Conservation (phyloP, 1,140 invertebrate species). For the Drosophila sp. region DNA sequence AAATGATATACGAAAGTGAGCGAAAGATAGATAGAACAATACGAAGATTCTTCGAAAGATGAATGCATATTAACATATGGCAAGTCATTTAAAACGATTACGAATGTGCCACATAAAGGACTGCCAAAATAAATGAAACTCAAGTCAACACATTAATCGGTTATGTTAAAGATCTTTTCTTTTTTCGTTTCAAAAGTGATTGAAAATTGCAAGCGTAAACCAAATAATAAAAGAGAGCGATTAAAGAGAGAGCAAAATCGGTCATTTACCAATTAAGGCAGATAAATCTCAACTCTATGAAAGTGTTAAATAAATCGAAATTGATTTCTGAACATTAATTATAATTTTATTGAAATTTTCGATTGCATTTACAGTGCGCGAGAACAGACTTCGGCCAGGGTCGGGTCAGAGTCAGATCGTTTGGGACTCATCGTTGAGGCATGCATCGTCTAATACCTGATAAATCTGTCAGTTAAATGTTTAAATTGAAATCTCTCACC, state of each 20-base stretch:
- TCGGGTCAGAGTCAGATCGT: neutral
- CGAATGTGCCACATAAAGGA: too few relatives aligned
- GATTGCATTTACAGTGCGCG: neutral
- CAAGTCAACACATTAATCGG: too few relatives aligned
- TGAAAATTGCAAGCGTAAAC: neutral
- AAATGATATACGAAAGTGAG: too few relatives aligned
- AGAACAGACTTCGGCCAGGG: neutral
- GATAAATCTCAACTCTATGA: neutral
- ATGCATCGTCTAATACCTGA: constrained; percentile 83
- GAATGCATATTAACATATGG: too few relatives aligned
- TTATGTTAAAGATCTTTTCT: too few relatives aligned
- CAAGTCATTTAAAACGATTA: too few relatives aligned
- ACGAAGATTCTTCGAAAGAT: too few relatives aligned
- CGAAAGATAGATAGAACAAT: too few relatives aligned
- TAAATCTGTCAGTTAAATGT: constrained; percentile 83
- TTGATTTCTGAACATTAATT: constrained; percentile 32
- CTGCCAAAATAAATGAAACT: too few relatives aligned
- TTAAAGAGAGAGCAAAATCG: too few relatives aligned
- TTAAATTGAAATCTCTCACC: constrained; percentile 83
- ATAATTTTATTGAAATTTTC: constrained; percentile 43
- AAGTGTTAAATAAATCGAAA: neutral
- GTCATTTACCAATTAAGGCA: neutral
- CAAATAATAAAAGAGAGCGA: too few relatives aligned
- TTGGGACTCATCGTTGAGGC: constrained; percentile 56
- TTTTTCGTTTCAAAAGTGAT: too few relatives aligned